Conservation (phyloP, 92 coral and sea anemone species). For the Actinostola sp. region DNA sequence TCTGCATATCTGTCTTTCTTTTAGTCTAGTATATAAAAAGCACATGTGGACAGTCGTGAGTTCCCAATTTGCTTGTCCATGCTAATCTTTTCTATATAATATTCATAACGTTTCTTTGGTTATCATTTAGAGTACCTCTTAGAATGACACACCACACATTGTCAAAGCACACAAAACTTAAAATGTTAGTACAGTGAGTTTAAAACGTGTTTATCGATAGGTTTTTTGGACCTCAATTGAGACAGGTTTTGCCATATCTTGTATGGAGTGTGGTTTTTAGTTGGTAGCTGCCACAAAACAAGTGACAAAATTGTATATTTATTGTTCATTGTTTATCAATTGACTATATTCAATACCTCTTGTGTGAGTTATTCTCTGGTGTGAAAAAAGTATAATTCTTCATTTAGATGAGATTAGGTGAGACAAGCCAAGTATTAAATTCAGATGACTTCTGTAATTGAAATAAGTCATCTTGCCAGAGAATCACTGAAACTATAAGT, state of each 20-base stretch:
- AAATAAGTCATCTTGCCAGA: not conserved
- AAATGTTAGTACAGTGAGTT: no score
- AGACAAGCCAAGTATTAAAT: slow-evolving; percentile 1
- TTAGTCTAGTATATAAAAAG: slow-evolving; percentile 4
- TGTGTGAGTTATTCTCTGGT: not conserved
- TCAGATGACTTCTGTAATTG: not conserved
- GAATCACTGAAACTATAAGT: slow-evolving; percentile 1
- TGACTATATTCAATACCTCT: not conserved
- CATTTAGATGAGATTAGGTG: not conserved
- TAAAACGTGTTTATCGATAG: no score
- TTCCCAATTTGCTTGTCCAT: slow-evolving; percentile 7
- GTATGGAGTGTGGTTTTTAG: not conserved
- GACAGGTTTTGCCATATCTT: not conserved
- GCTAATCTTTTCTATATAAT: not conserved
- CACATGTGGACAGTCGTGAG: slow-evolving; percentile 3
- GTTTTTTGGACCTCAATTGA: no score
- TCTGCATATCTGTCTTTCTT: slow-evolving; percentile 17
- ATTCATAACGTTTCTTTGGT: not conserved
- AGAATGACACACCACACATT: no score
- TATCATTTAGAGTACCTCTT: not conserved
- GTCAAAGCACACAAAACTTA: no score
- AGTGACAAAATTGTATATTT: not conserved
- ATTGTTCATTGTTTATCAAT: not conserved
- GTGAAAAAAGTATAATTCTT: slow-evolving; percentile 1
- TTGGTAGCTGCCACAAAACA: not conserved